Conservation (phyloP, 2,797 vertebrate species). For the Amblyopsis hoosieri region DNA sequence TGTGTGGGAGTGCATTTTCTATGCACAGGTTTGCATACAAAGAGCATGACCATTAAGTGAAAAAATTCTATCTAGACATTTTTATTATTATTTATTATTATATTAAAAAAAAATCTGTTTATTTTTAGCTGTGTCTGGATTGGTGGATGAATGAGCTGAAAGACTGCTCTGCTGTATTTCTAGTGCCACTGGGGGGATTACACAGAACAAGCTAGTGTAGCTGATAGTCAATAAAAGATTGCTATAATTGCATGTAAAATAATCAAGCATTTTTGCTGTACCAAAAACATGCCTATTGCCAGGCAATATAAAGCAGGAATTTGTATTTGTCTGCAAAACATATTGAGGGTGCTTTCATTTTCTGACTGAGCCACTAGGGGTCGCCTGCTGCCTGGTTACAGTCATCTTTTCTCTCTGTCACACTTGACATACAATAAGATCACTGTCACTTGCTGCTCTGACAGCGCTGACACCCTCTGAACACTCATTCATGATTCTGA, state of each 20-base stretch:
- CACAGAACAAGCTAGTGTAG: constrained; percentile 16
- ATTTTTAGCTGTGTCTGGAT: background rate
- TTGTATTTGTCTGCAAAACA: no score
- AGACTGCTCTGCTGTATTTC: constrained; percentile 24
- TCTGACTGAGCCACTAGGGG: background rate
- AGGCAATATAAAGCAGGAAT: background rate
- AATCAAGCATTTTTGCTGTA: background rate
- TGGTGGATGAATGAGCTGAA: background rate
- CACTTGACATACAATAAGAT: constrained; percentile 71
- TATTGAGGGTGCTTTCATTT: background rate
- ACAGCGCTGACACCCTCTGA: constrained; percentile 13
- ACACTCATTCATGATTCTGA: constrained; percentile 17
- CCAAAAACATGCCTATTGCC: background rate
- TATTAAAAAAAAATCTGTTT: background rate
- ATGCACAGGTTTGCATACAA: background rate
- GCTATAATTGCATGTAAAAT: background rate
- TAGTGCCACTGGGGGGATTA: constrained; percentile 63
- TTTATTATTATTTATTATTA: background rate
- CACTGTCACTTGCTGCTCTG: constrained; percentile 60
- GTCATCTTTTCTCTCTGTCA: constrained; percentile 34
- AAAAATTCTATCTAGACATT: no score
- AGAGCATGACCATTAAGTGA: background rate
- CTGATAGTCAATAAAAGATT: background rate
- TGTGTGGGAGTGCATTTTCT: constrained; percentile 1
- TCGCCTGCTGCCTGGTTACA: constrained; percentile 23